Evolutionary conservation across 1,140 invertebrate genomes (phyloP).

Genomic region (Pomacea maculata): DNA sequence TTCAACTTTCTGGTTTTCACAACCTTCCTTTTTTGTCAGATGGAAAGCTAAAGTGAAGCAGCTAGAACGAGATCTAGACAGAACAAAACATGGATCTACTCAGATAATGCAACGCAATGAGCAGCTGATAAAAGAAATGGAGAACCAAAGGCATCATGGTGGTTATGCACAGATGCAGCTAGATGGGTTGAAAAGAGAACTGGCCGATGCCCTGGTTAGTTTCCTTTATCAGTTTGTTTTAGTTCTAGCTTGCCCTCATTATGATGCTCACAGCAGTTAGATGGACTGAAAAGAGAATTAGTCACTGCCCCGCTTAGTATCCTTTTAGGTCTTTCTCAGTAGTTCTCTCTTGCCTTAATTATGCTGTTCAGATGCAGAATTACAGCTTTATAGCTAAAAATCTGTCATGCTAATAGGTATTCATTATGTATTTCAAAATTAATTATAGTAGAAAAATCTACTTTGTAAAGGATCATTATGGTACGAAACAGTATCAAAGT

Average conservation of each 20-base stretch:
- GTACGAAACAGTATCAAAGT: no score
- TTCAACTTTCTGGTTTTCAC: not conserved
- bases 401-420: no score
- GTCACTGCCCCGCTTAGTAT: constrained; percentile 56
- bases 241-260: constrained; percentile 17
- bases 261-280: constrained; percentile 50
- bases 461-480: no score
- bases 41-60: constrained; percentile 63
- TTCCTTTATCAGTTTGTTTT: not conserved
- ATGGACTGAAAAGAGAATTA: constrained; percentile 57
- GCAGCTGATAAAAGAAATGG: constrained; percentile 58
- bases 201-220: constrained; percentile 60
- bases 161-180: constrained; percentile 53
- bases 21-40: constrained; percentile 31
- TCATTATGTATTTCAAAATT: no score
- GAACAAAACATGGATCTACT: constrained; percentile 55
- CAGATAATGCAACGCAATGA: constrained; percentile 58
- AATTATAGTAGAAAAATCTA: no score
- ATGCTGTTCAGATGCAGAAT: no score
- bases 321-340: no score
- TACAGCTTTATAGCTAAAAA: no score
- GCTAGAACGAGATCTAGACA: constrained; percentile 58
- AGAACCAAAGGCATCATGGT: constrained; percentile 45
- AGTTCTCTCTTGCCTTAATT: no score
- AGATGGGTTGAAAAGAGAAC: constrained; percentile 57